phyloP scores from a whole-genome alignment of 2,888 invertebrate species.

The Alentia gelatinosa region DNA sequence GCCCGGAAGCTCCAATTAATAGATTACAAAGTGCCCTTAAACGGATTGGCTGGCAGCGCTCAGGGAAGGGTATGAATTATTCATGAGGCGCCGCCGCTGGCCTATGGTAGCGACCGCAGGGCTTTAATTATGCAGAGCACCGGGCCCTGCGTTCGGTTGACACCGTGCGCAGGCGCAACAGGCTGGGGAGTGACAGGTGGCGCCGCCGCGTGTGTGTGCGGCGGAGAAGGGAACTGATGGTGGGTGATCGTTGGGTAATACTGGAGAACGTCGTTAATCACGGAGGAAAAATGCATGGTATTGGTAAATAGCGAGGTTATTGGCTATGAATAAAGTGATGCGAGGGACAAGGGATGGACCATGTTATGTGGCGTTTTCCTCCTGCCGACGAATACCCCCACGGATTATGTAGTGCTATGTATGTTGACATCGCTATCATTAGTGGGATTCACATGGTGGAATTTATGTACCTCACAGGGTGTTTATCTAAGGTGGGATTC shows the following conservation, averaged over 20 bases:
- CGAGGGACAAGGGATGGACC: background rate
- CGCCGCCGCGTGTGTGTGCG: background rate
- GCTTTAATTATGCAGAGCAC: background rate
- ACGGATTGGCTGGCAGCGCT: background rate
- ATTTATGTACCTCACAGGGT: too few relatives aligned
- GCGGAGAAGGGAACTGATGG: background rate
- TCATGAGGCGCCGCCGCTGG: background rate
- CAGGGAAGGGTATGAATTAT: background rate
- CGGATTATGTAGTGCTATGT: too few relatives aligned
- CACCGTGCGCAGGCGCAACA: background rate
- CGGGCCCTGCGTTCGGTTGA: background rate
- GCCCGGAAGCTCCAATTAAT: constrained; percentile 11
- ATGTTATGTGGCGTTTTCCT: too few relatives aligned
- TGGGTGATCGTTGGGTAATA: background rate
- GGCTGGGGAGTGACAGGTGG: background rate
- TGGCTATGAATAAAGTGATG: background rate
- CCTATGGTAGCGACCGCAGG: background rate
- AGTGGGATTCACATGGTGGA: too few relatives aligned
- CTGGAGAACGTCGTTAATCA: background rate
- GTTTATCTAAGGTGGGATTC: too few relatives aligned
- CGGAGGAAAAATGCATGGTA: background rate
- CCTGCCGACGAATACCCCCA: too few relatives aligned
- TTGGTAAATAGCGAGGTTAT: background rate
- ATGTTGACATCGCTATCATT: too few relatives aligned
- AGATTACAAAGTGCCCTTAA: constrained; percentile 22